Evolutionary conservation across 2,888 invertebrate species (phyloP).

Genomic region (Cremastinae sp.): DNA sequence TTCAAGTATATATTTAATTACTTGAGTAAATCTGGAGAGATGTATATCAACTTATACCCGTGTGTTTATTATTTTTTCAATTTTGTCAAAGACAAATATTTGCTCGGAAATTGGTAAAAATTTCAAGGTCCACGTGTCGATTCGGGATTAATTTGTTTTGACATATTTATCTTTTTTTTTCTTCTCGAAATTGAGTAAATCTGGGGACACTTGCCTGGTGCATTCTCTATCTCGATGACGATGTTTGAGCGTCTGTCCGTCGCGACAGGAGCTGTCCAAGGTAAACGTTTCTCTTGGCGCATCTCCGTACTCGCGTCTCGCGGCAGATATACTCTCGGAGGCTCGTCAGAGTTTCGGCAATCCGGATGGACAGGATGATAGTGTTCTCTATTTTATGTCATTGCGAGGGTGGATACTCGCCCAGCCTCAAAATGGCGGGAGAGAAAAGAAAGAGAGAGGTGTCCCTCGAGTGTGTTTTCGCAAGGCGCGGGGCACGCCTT

Average conservation of each 20-base stretch:
- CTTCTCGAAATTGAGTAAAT: too few species aligned
- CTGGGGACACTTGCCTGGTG: slow-evolving; percentile 37
- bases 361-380: background rate
- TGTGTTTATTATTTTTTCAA: too few species aligned
- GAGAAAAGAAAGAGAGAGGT: slow-evolving; percentile 74
- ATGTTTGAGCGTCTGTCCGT: slow-evolving; percentile 28
- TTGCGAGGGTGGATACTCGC: too few species aligned
- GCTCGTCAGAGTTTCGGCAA: slow-evolving; percentile 38
- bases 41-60: too few species aligned
- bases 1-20: too few species aligned
- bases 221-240: slow-evolving; percentile 23
- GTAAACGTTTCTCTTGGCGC: slow-evolving; percentile 66
- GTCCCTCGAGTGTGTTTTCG: slow-evolving; percentile 79
- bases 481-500: slow-evolving; percentile 79
- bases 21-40: too few species aligned
- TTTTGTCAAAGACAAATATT: too few species aligned
- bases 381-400: too few species aligned
- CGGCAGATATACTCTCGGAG: slow-evolving; percentile 48
- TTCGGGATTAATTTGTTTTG: background rate
- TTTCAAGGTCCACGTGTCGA: too few species aligned
- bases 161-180: slow-evolving; percentile 6
- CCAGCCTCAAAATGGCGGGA: slow-evolving; percentile 45
- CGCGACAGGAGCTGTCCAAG: slow-evolving; percentile 47
- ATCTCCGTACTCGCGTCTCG: slow-evolving; percentile 37
- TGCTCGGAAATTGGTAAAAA: too few species aligned